Evolutionary conservation across 2,113 vertebrate genomes (phyloP), one percentile per base, ranked within the genome.

Genomic region (Scatophagus argus): DNA sequence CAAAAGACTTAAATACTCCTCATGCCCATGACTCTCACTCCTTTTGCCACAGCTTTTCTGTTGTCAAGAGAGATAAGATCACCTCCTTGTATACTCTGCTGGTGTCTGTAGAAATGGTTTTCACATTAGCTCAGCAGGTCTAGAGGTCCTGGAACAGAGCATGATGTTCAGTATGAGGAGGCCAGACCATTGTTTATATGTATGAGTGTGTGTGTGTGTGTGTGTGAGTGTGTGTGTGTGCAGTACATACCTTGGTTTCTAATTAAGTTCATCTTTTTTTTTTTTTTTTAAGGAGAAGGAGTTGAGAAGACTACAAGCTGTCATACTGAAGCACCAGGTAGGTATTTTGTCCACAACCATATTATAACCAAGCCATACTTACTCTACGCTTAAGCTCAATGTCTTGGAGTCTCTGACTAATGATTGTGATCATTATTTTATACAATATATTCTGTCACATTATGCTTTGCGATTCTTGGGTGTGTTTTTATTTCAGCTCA

Each of bases 271-370:
- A 41, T 81, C 10, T 43, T 65, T 88, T 93, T 46, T 46, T 64
- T 87, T 44, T 65, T 87, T 93, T 78, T 87, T 65, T 93, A 62
- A 99, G 98, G 98, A 98, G 86, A 98, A 96, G 75, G 97, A 98
- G 91, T 94, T 98, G 91, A 94, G 96, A 71, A 93, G 97, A 89
- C 96, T 98, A 43, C 97, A 99, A 68, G 96, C 97, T 31, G 94
- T 97, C 82, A 94, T 99, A 81, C 88, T 97, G 82, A 99, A 99
- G 85, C 97, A 98, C 81, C 97, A 99, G 97, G 98, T 99, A 92
- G 71, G 94, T 94, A 86, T 62, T 84, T 59, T 65, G 12, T 54
- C 38, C 27, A 65, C 1, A 4, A 25, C 13, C 17, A 32, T 51
- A 49, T 61, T 54, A 25, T 31, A 46, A 7, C 7, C 32, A 58